A percentile compares a stretch with the other conserved stretches of the same genome.
Evolutionary conservation across 2,888 invertebrate genomes (phyloP).

Genomic region (Lysandra coridon): DNA sequence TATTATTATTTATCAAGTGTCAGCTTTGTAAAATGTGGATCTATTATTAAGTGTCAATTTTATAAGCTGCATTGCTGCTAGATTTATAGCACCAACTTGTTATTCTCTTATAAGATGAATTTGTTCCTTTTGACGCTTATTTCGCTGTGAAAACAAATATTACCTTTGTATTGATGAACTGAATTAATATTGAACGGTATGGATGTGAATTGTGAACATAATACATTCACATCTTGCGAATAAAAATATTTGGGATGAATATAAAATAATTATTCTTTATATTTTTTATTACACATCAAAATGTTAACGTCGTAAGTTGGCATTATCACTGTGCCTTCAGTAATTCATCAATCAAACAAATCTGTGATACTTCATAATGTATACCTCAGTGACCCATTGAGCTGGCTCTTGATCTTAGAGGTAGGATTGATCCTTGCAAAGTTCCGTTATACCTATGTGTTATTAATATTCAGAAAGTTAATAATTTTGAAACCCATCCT

Average conservation of each 20-base stretch:
- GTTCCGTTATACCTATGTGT: too few relatives aligned
- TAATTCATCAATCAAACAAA: too few relatives aligned
- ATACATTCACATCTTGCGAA: not conserved
- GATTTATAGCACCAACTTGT: not conserved
- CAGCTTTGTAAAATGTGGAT: slow-evolving; percentile 8
- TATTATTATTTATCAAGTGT: slow-evolving; percentile 5
- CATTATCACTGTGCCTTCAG: too few relatives aligned
- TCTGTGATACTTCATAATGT: too few relatives aligned
- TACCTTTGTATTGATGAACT: not conserved
- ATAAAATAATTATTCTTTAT: not conserved
- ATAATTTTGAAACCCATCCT: too few relatives aligned
- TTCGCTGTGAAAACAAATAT: not conserved
- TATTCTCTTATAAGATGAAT: not conserved
- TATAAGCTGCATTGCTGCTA: not conserved
- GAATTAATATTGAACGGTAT: not conserved
- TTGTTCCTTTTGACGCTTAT: not conserved
- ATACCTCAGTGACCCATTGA: too few relatives aligned
- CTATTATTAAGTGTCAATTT: slow-evolving; percentile 7
- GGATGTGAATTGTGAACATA: too few relatives aligned
- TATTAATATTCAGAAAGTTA: too few relatives aligned
- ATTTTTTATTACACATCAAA: too few relatives aligned
- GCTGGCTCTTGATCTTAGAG: too few relatives aligned
- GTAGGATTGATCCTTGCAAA: too few relatives aligned
- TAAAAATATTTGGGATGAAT: not conserved
- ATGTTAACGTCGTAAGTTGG: not conserved